A percentile compares a stretch with the other conserved stretches of the same genome.
Conservation (phyloP, 2,888 invertebrate species). For the Adelphocoris suturalis region DNA sequence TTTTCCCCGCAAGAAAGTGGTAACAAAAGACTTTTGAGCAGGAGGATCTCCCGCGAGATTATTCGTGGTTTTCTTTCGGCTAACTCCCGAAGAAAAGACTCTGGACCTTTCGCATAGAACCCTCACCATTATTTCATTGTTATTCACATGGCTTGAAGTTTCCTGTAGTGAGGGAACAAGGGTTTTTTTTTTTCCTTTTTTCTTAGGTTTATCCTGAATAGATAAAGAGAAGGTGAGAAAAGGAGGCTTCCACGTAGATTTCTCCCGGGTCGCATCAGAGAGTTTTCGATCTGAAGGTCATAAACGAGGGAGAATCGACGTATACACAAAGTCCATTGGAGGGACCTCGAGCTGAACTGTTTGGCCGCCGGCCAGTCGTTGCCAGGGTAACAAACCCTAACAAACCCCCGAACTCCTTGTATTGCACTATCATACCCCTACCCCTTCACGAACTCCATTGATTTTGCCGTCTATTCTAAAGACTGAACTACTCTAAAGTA, state of each 20-base stretch:
- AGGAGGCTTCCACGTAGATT: neutral
- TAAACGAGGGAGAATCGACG: conserved; percentile 28
- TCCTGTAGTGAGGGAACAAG: neutral
- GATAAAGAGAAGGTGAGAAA: neutral
- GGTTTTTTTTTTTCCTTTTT: neutral
- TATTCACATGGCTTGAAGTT: conserved; percentile 6
- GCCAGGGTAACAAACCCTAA: conserved; percentile 41
- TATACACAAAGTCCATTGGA: conserved; percentile 26
- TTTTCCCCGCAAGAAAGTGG: neutral
- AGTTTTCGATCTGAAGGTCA: neutral
- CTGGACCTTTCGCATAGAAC: neutral
- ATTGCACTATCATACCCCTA: neutral
- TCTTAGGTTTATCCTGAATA: neutral
- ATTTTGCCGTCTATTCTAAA: conserved; percentile 11
- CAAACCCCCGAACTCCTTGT: conserved; percentile 28
- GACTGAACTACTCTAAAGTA: neutral
- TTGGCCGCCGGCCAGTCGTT: conserved; percentile 51
- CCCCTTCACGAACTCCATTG: conserved; percentile 13
- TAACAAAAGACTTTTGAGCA: conserved; percentile 25
- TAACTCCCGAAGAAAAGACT: neutral
- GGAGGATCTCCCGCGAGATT: neutral
- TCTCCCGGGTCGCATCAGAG: neutral
- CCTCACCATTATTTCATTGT: conserved; percentile 5
- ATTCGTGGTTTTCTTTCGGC: neutral
- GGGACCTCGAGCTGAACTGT: neutral